Percentiles rank a stretch among this genome's conserved stretches.
Evolutionary conservation across 2,797 vertebrate genomes (phyloP).

Genomic region (Rhinoraja longicauda): DNA sequence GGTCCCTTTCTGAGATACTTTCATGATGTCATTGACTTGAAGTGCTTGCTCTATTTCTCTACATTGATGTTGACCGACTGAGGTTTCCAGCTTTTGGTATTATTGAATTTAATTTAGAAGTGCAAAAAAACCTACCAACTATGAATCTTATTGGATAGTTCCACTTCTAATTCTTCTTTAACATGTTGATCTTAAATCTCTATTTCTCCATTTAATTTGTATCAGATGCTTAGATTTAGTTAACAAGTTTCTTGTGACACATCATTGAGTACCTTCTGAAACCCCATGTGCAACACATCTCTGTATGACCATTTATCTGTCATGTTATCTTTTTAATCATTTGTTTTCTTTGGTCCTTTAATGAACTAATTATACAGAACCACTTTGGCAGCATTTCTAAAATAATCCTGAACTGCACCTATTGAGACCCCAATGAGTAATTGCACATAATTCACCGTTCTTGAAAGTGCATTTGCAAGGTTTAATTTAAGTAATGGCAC

Average conservation of each 20-base stretch:
- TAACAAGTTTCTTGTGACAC: not conserved
- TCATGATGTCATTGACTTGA: no score
- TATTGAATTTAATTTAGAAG: not conserved
- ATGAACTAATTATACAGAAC: slow-evolving; percentile 18
- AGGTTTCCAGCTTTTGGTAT: no score
- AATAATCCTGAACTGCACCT: slow-evolving; percentile 18
- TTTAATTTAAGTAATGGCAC: slow-evolving; percentile 28
- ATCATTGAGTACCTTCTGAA: not conserved
- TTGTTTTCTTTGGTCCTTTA: not conserved
- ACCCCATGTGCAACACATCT: not conserved
- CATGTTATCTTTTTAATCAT: slow-evolving; percentile 1
- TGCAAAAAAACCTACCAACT: not conserved
- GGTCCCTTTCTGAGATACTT: no score
- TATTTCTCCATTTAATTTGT: not conserved
- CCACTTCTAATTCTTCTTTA: not conserved
- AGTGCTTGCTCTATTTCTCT: no score
- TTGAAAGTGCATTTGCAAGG: slow-evolving; percentile 22
- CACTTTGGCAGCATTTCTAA: slow-evolving; percentile 22
- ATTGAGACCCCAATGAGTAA: slow-evolving; percentile 12
- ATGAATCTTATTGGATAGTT: not conserved
- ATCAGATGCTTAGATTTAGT: not conserved
- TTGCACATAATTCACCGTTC: slow-evolving; percentile 29
- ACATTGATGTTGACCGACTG: no score
- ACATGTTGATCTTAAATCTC: not conserved
- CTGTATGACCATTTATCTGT: not conserved